Conservation (phyloP, 2,113 vertebrate species). For the Urocynchramus pylzowi region DNA sequence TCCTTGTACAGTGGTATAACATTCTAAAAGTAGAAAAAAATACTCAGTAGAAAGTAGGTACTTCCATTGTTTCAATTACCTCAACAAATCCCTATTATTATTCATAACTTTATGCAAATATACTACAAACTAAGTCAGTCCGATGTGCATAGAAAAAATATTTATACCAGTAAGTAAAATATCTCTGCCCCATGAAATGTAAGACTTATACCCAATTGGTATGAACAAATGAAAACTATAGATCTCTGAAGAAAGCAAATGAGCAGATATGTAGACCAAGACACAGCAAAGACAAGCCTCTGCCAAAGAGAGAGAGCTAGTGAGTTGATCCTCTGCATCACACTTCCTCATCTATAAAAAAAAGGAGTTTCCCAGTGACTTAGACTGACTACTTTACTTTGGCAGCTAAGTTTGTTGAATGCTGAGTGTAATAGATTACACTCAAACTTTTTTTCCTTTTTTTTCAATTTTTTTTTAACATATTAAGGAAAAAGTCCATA, state of each 20-base stretch:
- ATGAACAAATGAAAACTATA: neutral
- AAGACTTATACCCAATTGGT: neutral
- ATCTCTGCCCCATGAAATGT: neutral
- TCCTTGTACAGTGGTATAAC: neutral
- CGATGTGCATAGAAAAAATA: neutral
- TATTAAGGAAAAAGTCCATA: neutral
- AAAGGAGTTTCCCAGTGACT: neutral
- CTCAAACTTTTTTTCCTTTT: neutral
- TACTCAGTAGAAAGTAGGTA: neutral
- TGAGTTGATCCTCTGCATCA: neutral
- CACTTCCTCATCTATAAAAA: neutral
- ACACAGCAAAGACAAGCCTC: neutral
- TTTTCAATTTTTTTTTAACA: neutral
- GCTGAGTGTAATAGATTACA: neutral
- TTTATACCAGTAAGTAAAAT: neutral
- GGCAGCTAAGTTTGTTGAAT: neutral
- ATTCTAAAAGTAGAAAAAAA: neutral
- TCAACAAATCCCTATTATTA: neutral
- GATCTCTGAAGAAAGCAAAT: neutral
- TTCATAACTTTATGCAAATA: neutral
- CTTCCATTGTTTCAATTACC: neutral
- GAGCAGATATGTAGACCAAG: neutral
- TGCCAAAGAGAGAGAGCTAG: rapidly evolving
- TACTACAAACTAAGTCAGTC: neutral
- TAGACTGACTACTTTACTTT: neutral